phyloP scores from a whole-genome alignment of 2,797 vertebrate genomes.

The Epinephelus coioides region DNA sequence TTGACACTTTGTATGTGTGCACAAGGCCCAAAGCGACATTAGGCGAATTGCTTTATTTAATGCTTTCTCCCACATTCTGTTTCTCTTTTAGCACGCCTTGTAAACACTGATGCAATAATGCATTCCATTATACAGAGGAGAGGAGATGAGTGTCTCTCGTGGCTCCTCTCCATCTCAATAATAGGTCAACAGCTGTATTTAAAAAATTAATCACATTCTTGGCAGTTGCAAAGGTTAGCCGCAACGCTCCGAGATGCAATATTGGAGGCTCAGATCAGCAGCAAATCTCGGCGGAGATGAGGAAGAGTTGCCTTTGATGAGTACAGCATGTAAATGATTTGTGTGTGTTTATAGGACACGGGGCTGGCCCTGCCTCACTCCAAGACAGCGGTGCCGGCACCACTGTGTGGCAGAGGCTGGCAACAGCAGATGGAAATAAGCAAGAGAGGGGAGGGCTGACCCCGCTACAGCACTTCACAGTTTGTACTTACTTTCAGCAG shows the following conservation, averaged over 20 bases:
- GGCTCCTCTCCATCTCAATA: conserved; percentile 86
- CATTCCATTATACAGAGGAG: conserved; percentile 85
- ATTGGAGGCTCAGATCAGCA: conserved; percentile 84
- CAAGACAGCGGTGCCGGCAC: conserved; percentile 71
- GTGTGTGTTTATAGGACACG: conserved; percentile 87
- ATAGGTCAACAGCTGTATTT: conserved; percentile 92
- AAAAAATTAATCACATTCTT: conserved; percentile 91
- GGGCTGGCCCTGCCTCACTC: conserved; percentile 82
- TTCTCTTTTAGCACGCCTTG: conserved; percentile 86
- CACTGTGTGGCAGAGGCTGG: conserved; percentile 75
- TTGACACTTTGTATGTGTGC: conserved; percentile 80
- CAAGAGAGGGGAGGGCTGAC: conserved; percentile 68
- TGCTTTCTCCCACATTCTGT: conserved; percentile 81
- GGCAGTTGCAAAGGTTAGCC: conserved; percentile 89
- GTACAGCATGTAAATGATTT: conserved; percentile 91
- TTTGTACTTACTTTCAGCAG: conserved; percentile 52
- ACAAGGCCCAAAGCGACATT: conserved; percentile 81
- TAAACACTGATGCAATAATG: conserved; percentile 90
- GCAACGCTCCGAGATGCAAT: conserved; percentile 81
- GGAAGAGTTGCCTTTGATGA: conserved; percentile 88
- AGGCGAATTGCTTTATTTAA: conserved; percentile 86
- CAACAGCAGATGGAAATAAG: conserved; percentile 74
- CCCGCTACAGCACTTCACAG: conserved; percentile 51
- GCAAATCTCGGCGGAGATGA: conserved; percentile 84
- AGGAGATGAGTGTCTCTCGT: conserved; percentile 80